Evolutionary conservation across 2,888 invertebrate genomes (phyloP), one percentile per base, ranked within the genome.

Genomic region (Herminia tarsipennalis): DNA sequence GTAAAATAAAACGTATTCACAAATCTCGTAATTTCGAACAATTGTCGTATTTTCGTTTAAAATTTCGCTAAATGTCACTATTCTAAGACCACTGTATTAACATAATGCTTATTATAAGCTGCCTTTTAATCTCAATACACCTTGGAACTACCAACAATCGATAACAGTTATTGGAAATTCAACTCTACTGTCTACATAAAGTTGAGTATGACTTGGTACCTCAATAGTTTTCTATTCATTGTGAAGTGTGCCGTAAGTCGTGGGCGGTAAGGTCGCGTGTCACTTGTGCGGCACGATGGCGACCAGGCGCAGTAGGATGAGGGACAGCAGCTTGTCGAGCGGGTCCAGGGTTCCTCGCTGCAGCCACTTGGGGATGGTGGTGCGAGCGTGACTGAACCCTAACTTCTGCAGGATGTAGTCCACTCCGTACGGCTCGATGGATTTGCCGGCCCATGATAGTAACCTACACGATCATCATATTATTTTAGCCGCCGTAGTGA

Each of bases 291-390:
- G 93, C 57, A 93, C 92, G 64, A 93, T 87, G 40, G 84, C 82
- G 36, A 96, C 93, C 81, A 97, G 94, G 60, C 95, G 92, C 60
- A 95, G 88, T 79, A 96, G 94, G 61, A 96, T 93, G 8, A 97
- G 92, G 6, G 98, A 95, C 49, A 98, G 93, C 46, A 99, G 93
- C 81, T 97, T 97, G 90, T 99, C 99, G 40, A 99, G 90, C 0
- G 99, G 98, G 92, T 99, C 99, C 94, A 99, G 97, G 70, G 98
- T 96, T 8, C 99, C 99, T 41, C 99, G 93, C 88, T 99, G 99
- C 92, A 99, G 94, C 98, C 99, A 99, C 90, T 99, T 99, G 45
- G 99, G 99, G 78, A 99, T 99, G 43, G 99, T 99, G 61, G 97
- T 98, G 59, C 99, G 94, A 6, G 99, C 99, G 89, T 99, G 99